Conservation (phyloP, 1,140 invertebrate species). For the Nephotettix cincticeps region DNA sequence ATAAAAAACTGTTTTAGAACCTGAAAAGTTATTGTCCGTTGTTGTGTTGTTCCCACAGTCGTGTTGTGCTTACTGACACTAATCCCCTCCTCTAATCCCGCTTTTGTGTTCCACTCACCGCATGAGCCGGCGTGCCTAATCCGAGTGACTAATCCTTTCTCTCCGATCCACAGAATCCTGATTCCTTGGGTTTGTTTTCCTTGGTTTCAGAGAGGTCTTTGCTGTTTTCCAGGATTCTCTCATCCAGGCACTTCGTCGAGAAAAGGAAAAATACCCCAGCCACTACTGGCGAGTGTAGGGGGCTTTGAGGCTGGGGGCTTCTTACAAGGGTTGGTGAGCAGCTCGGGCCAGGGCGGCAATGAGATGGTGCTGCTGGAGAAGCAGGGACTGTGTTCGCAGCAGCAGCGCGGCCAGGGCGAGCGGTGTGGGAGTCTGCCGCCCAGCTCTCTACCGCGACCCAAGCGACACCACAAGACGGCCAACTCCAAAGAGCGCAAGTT, state of each 20-base stretch:
- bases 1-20: too few relatives aligned
- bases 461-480: conserved; percentile 56
- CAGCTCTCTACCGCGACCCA: conserved; percentile 64
- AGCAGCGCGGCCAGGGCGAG: conserved; percentile 60
- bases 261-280: conserved; percentile 80
- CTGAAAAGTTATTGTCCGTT: too few relatives aligned
- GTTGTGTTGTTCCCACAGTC: too few relatives aligned
- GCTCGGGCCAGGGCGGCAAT: conserved; percentile 49
- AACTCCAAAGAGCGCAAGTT: conserved; percentile 45
- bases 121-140: conserved; percentile 21
- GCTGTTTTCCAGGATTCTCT: conserved; percentile 86
- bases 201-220: conserved; percentile 71
- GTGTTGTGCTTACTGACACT: too few relatives aligned
- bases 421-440: conserved; percentile 59
- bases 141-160: conserved; percentile 31
- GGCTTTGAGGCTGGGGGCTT: conserved; percentile 54
- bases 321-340: conserved; percentile 50
- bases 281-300: conserved; percentile 73
- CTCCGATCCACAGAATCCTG: conserved; percentile 15
- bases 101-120: background rate
- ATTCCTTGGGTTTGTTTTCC: conserved; percentile 51
- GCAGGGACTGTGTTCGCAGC: conserved; percentile 71
- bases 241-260: conserved; percentile 75
- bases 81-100: too few relatives aligned
- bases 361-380: conserved; percentile 73